These are phyloP conservation scores for Spialia ferax DNA, from an alignment of 2,888 invertebrate genomes.

Conservation along the genomic window DNA sequence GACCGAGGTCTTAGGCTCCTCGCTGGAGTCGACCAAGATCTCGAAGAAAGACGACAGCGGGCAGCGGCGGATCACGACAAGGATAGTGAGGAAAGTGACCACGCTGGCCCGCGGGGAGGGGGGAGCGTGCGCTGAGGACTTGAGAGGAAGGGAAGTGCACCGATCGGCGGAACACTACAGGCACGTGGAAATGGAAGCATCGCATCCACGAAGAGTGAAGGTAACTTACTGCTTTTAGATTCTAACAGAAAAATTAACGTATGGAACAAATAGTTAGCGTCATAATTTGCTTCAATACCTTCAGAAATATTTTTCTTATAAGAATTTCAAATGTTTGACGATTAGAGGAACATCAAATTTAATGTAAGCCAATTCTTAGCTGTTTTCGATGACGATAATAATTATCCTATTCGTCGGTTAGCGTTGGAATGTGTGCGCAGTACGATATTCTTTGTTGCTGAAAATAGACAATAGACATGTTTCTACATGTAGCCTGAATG, in stretches of 20 bases:
- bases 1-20: slow-evolving; percentile 94
- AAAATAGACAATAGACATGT: slow-evolving; percentile 34
- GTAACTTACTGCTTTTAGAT: slow-evolving; percentile 73
- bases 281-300: background rate
- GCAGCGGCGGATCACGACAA: slow-evolving; percentile 93
- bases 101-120: slow-evolving; percentile 95
- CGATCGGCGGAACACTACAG: slow-evolving; percentile 86
- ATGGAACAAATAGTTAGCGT: background rate
- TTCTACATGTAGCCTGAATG: slow-evolving; percentile 16
- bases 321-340: background rate
- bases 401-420: slow-evolving; percentile 28
- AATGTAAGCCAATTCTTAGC: background rate
- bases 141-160: slow-evolving; percentile 87
- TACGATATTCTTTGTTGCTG: slow-evolving; percentile 42
- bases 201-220: slow-evolving; percentile 92
- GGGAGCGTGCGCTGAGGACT: slow-evolving; percentile 90
- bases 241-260: background rate
- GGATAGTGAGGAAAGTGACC: slow-evolving; percentile 95
- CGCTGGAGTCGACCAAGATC: slow-evolving; percentile 94
- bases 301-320: background rate
- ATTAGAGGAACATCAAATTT: background rate
- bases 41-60: slow-evolving; percentile 93
- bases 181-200: slow-evolving; percentile 85
- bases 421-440: slow-evolving; percentile 45
- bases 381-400: slow-evolving; percentile 21